Evolutionary conservation across 2,888 invertebrate species (phyloP), one percentile per base, ranked within the genome.

Genomic region (Eupithecia exiguata): DNA sequence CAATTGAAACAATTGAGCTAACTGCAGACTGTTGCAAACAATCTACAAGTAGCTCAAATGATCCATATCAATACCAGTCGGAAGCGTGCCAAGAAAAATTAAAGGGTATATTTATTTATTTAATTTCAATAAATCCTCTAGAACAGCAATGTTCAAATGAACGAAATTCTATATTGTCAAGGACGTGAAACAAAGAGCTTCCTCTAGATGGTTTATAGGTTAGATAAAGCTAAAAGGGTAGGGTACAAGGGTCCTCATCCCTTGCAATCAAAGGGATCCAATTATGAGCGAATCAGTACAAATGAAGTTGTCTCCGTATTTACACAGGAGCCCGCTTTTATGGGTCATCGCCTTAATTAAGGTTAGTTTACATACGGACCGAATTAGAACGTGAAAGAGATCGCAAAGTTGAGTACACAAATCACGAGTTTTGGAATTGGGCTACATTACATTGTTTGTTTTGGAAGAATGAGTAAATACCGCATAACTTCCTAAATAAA

Each of bases 271-370:
- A 69, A 65, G 63, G 36, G 63, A 74, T 72, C 68, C 68, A 76
- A 77, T 77, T 58, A 71, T 69, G 63, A 25, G 65, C 63, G 69
- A 74, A 74, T 70, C 70, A 62, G 61, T 70, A 63, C 72, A 70
- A 58, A 70, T 58, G 35, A 65, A 71, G 46, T 72, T 66, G 65
- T 77, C 71, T 75, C 76, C 61, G 68, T 76, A 68, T 76, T 71
- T 71, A 63, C 72, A 76, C 63, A 72, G 74, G 75, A 68, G 58
- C 68, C 38, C 63, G 63, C 7, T 61, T 75, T 71, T 72, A 74
- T 70, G 43, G 67, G 70, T 43, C 69, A 69, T 49, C 58, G n/a
- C 62, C 62, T 70, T 74, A 69, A 74, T 75, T 75, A 74, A 71
- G 72, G 62, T 71, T 69, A 72, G 67, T 72, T 75, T 72, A 75